Percentiles rank a stretch among this genome's conserved stretches.
Evolutionary conservation across 30 jellyfish, hydroid and myxozoan species (phyloP).

Genomic region (Hydractinia symbiolongicarpus): DNA sequence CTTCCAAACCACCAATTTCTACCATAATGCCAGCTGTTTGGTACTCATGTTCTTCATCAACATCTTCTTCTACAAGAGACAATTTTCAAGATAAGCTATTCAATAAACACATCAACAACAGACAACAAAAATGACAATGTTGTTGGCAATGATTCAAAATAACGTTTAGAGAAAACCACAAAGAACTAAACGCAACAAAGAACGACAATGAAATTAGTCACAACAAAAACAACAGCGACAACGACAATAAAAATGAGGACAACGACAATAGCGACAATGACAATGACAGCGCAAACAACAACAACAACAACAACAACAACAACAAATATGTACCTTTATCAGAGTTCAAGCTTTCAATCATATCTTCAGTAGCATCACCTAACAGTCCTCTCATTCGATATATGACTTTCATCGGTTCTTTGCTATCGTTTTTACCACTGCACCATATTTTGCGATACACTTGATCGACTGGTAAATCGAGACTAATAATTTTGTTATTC

Average conservation of each 20-base stretch:
- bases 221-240: too few species aligned
- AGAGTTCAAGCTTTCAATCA: conserved; percentile 66
- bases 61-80: conserved; percentile 51
- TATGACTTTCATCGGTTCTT: conserved; percentile 86
- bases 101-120: neutral
- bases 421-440: conserved; percentile 60
- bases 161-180: too few species aligned
- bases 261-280: too few species aligned
- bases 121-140: neutral
- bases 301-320: neutral
- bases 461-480: conserved; percentile 87
- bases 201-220: too few species aligned
- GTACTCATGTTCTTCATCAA: conserved; percentile 80
- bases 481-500: conserved; percentile 87
- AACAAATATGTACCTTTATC: conserved; percentile 41
- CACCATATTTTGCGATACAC: conserved; percentile 90
- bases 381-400: conserved; percentile 93
- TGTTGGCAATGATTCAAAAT: too few species aligned
- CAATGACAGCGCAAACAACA: neutral
- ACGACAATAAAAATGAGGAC: too few species aligned
- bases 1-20: conserved; percentile 70
- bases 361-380: conserved; percentile 97
- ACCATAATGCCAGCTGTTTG: conserved; percentile 67
- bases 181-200: too few species aligned
- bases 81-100: too few species aligned